Conservation (phyloP, 2,113 vertebrate species). For the Pelusios castaneus region DNA sequence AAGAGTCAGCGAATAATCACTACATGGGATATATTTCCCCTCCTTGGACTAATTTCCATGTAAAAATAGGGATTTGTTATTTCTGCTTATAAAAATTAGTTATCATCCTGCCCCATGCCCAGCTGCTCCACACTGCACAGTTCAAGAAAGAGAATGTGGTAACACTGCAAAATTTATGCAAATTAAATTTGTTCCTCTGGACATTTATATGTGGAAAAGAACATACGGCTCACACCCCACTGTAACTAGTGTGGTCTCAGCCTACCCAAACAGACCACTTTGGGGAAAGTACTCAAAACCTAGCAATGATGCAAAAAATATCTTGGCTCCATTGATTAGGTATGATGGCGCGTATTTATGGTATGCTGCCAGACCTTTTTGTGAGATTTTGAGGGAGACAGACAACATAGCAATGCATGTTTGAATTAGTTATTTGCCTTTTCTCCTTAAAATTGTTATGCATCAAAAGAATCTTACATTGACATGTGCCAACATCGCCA, state of each 20-base stretch:
- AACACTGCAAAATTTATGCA: not conserved
- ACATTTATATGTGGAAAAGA: constrained; percentile 9
- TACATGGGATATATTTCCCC: not conserved
- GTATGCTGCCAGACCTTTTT: not conserved
- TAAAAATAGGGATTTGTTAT: not conserved
- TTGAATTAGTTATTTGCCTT: not conserved
- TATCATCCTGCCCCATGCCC: not conserved
- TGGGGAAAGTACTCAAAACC: not conserved
- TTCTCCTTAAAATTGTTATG: not conserved
- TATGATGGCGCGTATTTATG: not conserved
- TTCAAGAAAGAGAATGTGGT: not conserved
- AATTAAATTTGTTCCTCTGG: not conserved
- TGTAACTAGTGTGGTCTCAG: not conserved
- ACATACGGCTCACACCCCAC: not conserved
- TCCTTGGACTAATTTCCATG: not conserved
- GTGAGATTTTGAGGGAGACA: not conserved
- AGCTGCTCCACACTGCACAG: not conserved
- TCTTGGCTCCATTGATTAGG: not conserved
- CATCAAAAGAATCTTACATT: not conserved
- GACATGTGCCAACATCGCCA: not conserved
- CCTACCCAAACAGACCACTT: not conserved
- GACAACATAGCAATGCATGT: not conserved
- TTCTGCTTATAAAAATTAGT: not conserved
- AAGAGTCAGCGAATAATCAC: not conserved
- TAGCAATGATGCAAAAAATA: not conserved